Evolutionary conservation across 2,888 invertebrate species (phyloP), one percentile per base, ranked within the genome.

Genomic region (Xestia xanthographa): DNA sequence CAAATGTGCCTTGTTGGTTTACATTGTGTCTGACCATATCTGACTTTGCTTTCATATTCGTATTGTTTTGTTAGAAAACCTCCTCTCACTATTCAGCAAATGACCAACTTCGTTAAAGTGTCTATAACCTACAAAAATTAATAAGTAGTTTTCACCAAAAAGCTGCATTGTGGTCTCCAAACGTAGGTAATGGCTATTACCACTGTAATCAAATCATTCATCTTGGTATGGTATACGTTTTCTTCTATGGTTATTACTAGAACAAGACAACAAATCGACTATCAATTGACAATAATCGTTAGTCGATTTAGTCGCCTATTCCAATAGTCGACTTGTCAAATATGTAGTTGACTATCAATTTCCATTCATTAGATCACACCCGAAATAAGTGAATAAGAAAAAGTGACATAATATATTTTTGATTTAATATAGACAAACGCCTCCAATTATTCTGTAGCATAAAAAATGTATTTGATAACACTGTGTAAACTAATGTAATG

Each of bases 341-440:
- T 50, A 53, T 38, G 0, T n/a, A 56, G 34, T 58, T 48, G 29
- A 60, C 14, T 1, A 38, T 77, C 29, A 58, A 41, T 53, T 48
- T 58, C 12, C 41, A 56, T 65, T 67, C 41, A 17, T 63, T 43
- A 22, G 38, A 62, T 53, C 29, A 56, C 20, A 56, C 56, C 63
- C 48, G 48, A 71, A 68, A 65, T 77, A 84, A 74, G 85, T 82
- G 72, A 87, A 76, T 87, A 81, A 85, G 77, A 80, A 78, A 85
- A 81, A 84, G 81, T 86, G 87, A 83, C 87, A 87, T 87, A 85
- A 80, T 80, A 85, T 79, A 87, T 85, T 87, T 85, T 82, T 81
- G 66, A 77, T 76, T 82, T 74, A 76, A 79, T 75, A 53, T 79
- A 82, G 58, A 85, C 75, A 75, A 70, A 41, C 56, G 66, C 77